Percentiles rank a stretch among this genome's conserved stretches.
phyloP scores from a whole-genome alignment of 1,140 invertebrate genomes.

The Drosophila nasuta region DNA sequence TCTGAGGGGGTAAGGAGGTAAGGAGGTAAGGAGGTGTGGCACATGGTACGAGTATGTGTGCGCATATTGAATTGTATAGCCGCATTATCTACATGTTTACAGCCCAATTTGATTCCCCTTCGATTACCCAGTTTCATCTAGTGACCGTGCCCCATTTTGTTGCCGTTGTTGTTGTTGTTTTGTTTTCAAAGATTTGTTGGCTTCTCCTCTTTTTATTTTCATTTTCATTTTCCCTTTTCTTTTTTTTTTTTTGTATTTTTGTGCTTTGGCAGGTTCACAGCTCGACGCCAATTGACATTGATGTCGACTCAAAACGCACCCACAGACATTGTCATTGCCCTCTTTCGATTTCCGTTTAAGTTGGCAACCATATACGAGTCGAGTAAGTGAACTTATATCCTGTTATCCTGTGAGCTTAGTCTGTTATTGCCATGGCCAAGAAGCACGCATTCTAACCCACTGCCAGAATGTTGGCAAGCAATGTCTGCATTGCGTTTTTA shows the following conservation, averaged over 20 bases:
- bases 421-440: slow-evolving; percentile 52
- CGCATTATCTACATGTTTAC: slow-evolving; percentile 84
- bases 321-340: slow-evolving; percentile 41
- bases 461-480: slow-evolving; percentile 18
- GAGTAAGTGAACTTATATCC: slow-evolving; percentile 61
- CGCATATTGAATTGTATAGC: slow-evolving; percentile 78
- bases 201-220: slow-evolving; percentile 23
- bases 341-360: slow-evolving; percentile 68
- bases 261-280: slow-evolving; percentile 42
- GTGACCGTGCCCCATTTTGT: not conserved
- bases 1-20: no score
- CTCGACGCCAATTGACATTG: slow-evolving; percentile 52
- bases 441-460: slow-evolving; percentile 45
- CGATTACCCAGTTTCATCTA: slow-evolving; percentile 49
- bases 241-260: slow-evolving; percentile 12
- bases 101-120: slow-evolving; percentile 83
- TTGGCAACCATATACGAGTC: slow-evolving; percentile 14
- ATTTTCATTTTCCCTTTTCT: no score
- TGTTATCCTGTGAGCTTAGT: slow-evolving; percentile 64
- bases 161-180: slow-evolving; percentile 44
- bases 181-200: slow-evolving; percentile 75
- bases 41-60: slow-evolving; percentile 25
- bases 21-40: not conserved
- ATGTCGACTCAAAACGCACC: slow-evolving; percentile 32
- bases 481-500: slow-evolving; percentile 51